phyloP scores from a whole-genome alignment of 2,888 invertebrate species.

The Chrysolina americana region DNA sequence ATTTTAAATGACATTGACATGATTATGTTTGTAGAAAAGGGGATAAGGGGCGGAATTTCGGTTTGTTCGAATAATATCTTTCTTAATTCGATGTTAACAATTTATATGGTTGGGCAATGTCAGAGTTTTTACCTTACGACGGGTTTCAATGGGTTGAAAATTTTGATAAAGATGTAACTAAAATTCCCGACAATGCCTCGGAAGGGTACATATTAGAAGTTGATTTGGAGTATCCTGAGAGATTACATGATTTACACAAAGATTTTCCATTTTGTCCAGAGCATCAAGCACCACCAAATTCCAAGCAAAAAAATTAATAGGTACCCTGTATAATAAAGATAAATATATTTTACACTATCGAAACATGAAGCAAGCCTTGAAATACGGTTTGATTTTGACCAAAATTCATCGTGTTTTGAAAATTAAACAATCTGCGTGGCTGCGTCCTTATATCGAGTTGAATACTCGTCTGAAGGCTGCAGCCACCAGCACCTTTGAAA shows the following conservation, averaged over 20 bases:
- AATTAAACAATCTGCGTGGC: no score
- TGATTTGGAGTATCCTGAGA: no score
- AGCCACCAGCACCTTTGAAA: constrained; percentile 3
- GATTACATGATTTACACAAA: no score
- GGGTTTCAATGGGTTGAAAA: constrained; percentile 34
- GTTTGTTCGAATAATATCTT: no score
- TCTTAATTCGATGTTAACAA: constrained; percentile 55
- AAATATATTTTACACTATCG: constrained; percentile 52
- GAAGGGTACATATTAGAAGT: no score
- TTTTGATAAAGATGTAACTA: constrained; percentile 26
- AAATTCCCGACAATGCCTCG: no score
- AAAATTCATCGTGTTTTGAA: constrained; percentile 21
- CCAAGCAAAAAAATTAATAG: no score
- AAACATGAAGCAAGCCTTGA: constrained; percentile 19
- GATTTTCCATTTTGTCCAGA: no score
- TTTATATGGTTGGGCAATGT: constrained; percentile 54
- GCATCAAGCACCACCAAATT: constrained; percentile 42
- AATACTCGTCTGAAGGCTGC: no score
- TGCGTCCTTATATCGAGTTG: no score
- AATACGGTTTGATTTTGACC: constrained; percentile 5
- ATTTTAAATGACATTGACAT: constrained; percentile 53
- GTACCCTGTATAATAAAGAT: constrained; percentile 53
- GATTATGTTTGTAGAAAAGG: constrained; percentile 41
- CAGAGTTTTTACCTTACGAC: constrained; percentile 54
- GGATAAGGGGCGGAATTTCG: no score